A percentile compares a stretch with the other conserved stretches of the same genome.
phyloP scores from a whole-genome alignment of 2,113 vertebrate genomes.

The Vulpes vulpes region DNA sequence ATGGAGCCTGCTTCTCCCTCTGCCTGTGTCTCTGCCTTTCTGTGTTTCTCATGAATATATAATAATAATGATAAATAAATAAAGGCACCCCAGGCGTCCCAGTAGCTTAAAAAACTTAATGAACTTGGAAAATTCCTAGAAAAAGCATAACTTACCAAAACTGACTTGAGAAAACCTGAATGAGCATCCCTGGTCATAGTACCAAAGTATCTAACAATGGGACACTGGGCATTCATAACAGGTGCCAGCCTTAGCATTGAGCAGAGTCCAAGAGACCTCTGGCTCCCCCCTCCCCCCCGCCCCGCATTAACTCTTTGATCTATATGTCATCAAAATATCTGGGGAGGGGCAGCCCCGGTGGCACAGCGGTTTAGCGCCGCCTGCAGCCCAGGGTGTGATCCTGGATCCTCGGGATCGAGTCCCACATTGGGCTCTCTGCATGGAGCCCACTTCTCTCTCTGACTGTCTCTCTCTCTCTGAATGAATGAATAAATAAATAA shows the following conservation, averaged over 20 bases:
- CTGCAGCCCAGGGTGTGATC: no score
- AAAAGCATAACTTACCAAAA: background rate
- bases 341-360: background rate
- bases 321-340: background rate
- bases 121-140: background rate
- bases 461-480: no score
- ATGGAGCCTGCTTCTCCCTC: no score
- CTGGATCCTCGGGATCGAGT: no score
- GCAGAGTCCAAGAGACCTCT: background rate
- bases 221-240: background rate
- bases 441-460: no score
- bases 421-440: no score
- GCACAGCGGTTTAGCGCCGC: no score
- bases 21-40: no score
- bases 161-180: background rate
- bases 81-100: no score
- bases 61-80: no score
- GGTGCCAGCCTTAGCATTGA: background rate
- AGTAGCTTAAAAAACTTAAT: background rate
- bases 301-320: background rate
- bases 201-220: background rate
- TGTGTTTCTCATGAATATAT: no score
- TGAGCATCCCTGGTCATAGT: background rate
- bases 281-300: background rate
- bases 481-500: no score